Conservation (phyloP, 92 coral and sea anemone genomes). For the Epizoanthus scotinus region DNA sequence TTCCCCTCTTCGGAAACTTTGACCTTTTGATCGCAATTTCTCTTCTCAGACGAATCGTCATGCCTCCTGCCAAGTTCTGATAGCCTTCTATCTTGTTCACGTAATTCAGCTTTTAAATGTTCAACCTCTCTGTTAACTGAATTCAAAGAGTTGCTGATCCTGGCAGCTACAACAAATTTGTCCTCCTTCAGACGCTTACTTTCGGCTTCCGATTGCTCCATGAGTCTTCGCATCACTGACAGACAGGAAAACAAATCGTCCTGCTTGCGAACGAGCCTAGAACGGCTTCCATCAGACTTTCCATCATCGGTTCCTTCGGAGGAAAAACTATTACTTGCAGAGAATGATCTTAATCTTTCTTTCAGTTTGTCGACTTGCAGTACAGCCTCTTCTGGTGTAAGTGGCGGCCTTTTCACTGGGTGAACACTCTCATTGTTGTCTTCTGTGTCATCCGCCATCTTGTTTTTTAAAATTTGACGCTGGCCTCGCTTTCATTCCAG, state of each 20-base stretch:
- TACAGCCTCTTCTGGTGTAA: conserved; percentile 65
- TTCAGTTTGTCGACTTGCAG: conserved; percentile 67
- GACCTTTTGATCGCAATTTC: conserved; percentile 32
- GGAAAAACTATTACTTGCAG: conserved; percentile 59
- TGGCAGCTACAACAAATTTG: conserved; percentile 86
- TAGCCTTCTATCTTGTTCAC: conserved; percentile 90
- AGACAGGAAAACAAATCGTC: conserved; percentile 92
- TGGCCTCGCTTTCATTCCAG: conserved; percentile 66
- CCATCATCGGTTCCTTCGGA: conserved; percentile 68
- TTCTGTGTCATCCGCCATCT: conserved; percentile 36
- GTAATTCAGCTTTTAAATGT: conserved; percentile 86
- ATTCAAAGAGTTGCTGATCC: conserved; percentile 85
- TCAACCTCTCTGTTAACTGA: conserved; percentile 96
- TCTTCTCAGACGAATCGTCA: neutral
- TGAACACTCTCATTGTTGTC: conserved; percentile 34
- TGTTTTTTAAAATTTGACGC: conserved; percentile 53
- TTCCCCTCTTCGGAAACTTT: conserved; percentile 28
- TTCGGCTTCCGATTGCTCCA: conserved; percentile 97
- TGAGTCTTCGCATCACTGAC: conserved; percentile 93
- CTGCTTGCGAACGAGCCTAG: conserved; percentile 72
- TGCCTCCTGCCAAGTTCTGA: conserved; percentile 61
- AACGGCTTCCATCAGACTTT: conserved; percentile 55
- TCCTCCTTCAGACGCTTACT: conserved; percentile 93
- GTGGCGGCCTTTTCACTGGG: conserved; percentile 48
- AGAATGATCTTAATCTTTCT: conserved; percentile 75